Evolutionary conservation across 1,140 invertebrate species (phyloP), one percentile per base, ranked within the genome.

Genomic region (Danaus melanippus): DNA sequence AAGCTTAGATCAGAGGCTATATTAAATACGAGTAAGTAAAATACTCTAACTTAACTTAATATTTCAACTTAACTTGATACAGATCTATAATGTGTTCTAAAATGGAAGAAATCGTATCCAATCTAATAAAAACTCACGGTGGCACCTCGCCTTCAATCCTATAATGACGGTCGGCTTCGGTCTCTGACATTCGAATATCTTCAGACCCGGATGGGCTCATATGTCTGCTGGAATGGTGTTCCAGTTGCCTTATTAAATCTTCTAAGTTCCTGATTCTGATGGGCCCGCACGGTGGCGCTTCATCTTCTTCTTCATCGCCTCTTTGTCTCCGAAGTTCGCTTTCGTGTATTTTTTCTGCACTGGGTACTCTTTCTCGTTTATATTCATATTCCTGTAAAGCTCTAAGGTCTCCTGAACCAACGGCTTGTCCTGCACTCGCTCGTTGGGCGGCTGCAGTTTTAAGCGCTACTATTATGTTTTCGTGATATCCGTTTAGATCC

Each of bases 141-240:
- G 78, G 67, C 43, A 82, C 76, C 11, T 83, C 93, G 56, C 92
- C 93, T 85, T 96, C 94, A 81, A 95, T 91, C 85, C 94, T 90
- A 84, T 95, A 95, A 81, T 95, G 94, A 21, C 94, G 90, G 84
- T 97, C 95, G 12, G 93, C 93, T 82, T 97, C 96, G 15, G 94
- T 94, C 84, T 97, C 95, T 40, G 95, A 96, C 90, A 96, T 95
- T 64, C 96, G 89, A 69, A 97, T 96, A 66, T 97, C 96, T 76
- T 97, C 95, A 9, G 95, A 96, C 46, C 94, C 94, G 62, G 93
- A 94, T 10, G 95, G 95, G 76, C 95, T 96, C 92, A 95, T 94
- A 79, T 96, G 95, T 6, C 94, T 89, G 45, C 92, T 91, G 42
- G 93, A 93, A 79, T 97, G 95, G 75, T 96, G 94, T 78, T 97